Conservation (phyloP, 1,140 invertebrate species). For the Ericerus pela region DNA sequence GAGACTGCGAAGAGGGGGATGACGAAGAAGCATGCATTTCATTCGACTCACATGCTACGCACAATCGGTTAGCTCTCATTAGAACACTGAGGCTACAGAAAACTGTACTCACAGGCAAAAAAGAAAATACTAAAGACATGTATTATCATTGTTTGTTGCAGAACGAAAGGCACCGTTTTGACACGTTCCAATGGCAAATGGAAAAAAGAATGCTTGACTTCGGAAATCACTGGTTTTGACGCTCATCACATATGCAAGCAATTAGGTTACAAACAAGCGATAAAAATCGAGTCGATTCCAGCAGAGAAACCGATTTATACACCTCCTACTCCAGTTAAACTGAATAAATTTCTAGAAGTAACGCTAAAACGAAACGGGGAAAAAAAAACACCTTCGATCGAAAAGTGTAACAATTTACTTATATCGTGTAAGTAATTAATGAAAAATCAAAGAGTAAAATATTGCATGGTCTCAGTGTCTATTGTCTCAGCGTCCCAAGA, state of each 20-base stretch:
- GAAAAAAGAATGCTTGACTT: slow-evolving; percentile 39
- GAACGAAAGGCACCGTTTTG: slow-evolving; percentile 37
- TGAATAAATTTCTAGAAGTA: too few species aligned
- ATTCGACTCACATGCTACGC: too few species aligned
- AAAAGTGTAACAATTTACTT: too few species aligned
- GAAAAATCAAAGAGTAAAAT: too few species aligned
- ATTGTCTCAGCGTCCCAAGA: too few species aligned
- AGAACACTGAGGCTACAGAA: background rate
- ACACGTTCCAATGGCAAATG: slow-evolving; percentile 39
- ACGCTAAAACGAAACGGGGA: too few species aligned
- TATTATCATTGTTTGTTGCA: slow-evolving; percentile 24
- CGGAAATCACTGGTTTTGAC: slow-evolving; percentile 8
- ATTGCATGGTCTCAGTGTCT: too few species aligned
- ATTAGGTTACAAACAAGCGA: slow-evolving; percentile 4
- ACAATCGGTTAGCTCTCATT: too few species aligned
- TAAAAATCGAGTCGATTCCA: background rate
- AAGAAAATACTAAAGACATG: background rate
- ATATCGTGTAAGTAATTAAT: too few species aligned
- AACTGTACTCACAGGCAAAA: background rate
- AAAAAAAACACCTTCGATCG: too few species aligned
- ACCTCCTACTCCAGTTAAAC: too few species aligned
- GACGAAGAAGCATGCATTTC: slow-evolving; percentile 48
- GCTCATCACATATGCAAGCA: slow-evolving; percentile 3
- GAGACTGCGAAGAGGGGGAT: slow-evolving; percentile 50
- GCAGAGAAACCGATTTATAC: too few species aligned